Conservation (phyloP, 2,888 invertebrate genomes). For the Listrodromus nycthemerus region DNA sequence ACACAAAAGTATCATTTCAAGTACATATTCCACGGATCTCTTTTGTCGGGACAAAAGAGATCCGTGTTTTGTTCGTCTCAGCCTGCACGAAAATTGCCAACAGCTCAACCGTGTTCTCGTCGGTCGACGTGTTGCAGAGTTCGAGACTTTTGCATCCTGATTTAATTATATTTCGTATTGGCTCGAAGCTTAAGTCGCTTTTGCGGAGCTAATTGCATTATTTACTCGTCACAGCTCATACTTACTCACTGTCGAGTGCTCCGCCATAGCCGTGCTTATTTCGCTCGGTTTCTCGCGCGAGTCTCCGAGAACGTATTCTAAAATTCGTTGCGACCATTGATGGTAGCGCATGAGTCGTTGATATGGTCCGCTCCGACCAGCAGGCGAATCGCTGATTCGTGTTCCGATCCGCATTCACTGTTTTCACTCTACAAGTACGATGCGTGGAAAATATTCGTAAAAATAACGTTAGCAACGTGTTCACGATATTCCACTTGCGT, state of each 20-base stretch:
- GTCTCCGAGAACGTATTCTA: constrained; percentile 13
- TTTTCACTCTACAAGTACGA: not conserved
- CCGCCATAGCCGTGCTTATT: constrained; percentile 29
- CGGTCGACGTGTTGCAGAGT: not conserved
- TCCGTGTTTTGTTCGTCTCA: not conserved
- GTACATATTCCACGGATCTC: no score
- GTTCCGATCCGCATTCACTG: not conserved
- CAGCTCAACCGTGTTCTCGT: not conserved
- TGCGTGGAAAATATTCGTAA: not conserved
- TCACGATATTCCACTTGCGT: not conserved
- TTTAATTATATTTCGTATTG: constrained; percentile 69
- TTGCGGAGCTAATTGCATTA: constrained; percentile 70
- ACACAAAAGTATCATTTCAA: not conserved
- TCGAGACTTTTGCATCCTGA: constrained; percentile 68
- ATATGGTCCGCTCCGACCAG: not conserved
- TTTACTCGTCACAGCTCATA: constrained; percentile 50
- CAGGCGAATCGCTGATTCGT: not conserved
- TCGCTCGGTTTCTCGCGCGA: constrained; percentile 22
- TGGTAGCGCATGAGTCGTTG: not conserved
- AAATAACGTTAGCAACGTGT: not conserved
- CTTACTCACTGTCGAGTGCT: constrained; percentile 53
- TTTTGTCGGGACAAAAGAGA: no score
- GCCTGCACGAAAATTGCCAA: not conserved
- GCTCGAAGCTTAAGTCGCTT: constrained; percentile 64
- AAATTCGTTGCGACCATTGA: not conserved